phyloP scores from a whole-genome alignment of 2,888 invertebrate species.

The Dasysyrphus albostriatus region DNA sequence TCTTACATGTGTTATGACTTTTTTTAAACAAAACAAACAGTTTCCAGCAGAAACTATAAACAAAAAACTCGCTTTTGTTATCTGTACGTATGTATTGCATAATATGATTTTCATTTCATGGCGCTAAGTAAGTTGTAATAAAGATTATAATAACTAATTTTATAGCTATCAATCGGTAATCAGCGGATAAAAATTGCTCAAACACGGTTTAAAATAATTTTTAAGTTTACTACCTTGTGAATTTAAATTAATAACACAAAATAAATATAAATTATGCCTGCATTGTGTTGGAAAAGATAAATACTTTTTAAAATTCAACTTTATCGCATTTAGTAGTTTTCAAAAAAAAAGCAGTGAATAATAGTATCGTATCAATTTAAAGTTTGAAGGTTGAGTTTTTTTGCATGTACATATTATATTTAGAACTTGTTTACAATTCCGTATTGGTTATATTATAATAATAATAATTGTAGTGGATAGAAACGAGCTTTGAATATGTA shows the following conservation, averaged over 20 bases:
- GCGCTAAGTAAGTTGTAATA: slow-evolving; percentile 35
- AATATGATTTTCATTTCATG: slow-evolving; percentile 56
- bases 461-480: slow-evolving; percentile 25
- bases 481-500: slow-evolving; percentile 38
- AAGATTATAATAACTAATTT: slow-evolving; percentile 3
- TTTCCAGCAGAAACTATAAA: background rate
- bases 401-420: background rate
- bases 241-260: slow-evolving; percentile 8
- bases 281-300: background rate
- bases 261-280: slow-evolving; percentile 7
- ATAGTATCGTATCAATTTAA: background rate
- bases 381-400: background rate
- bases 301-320: background rate
- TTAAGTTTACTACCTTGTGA: slow-evolving; percentile 23
- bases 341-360: background rate
- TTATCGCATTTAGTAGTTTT: slow-evolving; percentile 17
- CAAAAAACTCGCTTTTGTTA: slow-evolving; percentile 23
- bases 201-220: slow-evolving; percentile 41
- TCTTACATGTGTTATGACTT: background rate
- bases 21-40: background rate
- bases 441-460: slow-evolving; percentile 48
- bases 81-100: slow-evolving; percentile 12
- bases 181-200: slow-evolving; percentile 24
- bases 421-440: slow-evolving; percentile 50
- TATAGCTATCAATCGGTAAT: slow-evolving; percentile 32